Conservation (phyloP, 1,140 invertebrate species). For the Gryllus bimaculatus region DNA sequence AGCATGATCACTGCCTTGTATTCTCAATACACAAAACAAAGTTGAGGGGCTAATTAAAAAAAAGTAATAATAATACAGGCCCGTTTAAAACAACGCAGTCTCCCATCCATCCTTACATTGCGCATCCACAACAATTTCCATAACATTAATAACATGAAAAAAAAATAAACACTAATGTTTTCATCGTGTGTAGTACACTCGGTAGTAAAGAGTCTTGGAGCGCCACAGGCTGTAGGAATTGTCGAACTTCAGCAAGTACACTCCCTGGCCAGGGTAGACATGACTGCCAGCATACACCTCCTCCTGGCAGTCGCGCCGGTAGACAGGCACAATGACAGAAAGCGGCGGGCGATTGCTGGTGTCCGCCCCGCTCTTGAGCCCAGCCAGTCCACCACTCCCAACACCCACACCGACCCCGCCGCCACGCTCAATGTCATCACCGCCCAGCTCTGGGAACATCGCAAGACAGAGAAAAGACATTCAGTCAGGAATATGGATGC, state of each 20-base stretch:
- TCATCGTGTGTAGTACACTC: slow-evolving; percentile 89
- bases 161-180: background rate
- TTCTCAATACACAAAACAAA: too few relatives aligned
- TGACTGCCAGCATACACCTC: slow-evolving; percentile 97
- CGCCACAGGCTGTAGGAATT: slow-evolving; percentile 99
- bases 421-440: slow-evolving; percentile 15
- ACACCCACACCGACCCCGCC: background rate
- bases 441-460: slow-evolving; percentile 8
- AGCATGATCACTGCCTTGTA: too few relatives aligned
- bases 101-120: too few relatives aligned
- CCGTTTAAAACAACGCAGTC: too few relatives aligned
- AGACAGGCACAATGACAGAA: slow-evolving; percentile 82
- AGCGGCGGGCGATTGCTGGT: slow-evolving; percentile 43
- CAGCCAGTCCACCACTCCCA: background rate
- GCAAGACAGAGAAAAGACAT: too few relatives aligned
- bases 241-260: slow-evolving; percentile 98
- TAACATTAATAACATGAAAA: background rate
- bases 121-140: background rate
- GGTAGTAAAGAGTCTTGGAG: slow-evolving; percentile 97
- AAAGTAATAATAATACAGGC: too few relatives aligned
- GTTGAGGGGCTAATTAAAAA: too few relatives aligned
- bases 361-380: slow-evolving; percentile 10
- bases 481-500: too few relatives aligned
- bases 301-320: slow-evolving; percentile 88
- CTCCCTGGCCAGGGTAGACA: slow-evolving; percentile 90